Evolutionary conservation across 2,888 invertebrate genomes (phyloP).

Genomic region (Vanessa cardui): DNA sequence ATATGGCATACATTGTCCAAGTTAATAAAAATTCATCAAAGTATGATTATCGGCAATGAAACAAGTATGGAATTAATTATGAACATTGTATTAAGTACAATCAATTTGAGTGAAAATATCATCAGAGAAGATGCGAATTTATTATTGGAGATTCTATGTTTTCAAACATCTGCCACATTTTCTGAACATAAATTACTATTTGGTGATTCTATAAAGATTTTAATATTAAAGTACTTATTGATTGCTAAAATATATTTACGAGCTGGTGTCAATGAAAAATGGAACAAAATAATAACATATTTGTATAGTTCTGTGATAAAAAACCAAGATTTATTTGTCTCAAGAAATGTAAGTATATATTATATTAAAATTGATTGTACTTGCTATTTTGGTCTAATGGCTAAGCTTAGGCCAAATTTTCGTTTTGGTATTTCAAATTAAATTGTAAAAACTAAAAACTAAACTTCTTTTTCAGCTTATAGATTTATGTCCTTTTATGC

Average conservation of each 20-base stretch:
- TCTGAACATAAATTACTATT: conserved; percentile 48
- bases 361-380: no score
- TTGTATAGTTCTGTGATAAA: conserved; percentile 51
- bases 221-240: conserved; percentile 59
- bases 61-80: conserved; percentile 48
- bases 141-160: conserved; percentile 56
- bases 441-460: no score
- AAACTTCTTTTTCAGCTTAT: conserved; percentile 56
- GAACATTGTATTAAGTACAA: conserved; percentile 53
- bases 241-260: conserved; percentile 51
- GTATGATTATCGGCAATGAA: conserved; percentile 47
- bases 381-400: no score
- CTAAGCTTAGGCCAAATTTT: no score
- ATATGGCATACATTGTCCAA: conserved; percentile 54
- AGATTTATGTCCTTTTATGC: conserved; percentile 59
- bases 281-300: conserved; percentile 50
- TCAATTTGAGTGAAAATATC: conserved; percentile 47
- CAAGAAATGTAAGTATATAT: conserved; percentile 50
- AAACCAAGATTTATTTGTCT: conserved; percentile 48
- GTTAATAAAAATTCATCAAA: conserved; percentile 51
- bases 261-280: conserved; percentile 50
- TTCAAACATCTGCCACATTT: conserved; percentile 52
- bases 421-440: no score
- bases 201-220: conserved; percentile 47
- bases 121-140: conserved; percentile 48